phyloP scores from a whole-genome alignment of 2,113 vertebrate species.

The Trichomycterus rosablanca region DNA sequence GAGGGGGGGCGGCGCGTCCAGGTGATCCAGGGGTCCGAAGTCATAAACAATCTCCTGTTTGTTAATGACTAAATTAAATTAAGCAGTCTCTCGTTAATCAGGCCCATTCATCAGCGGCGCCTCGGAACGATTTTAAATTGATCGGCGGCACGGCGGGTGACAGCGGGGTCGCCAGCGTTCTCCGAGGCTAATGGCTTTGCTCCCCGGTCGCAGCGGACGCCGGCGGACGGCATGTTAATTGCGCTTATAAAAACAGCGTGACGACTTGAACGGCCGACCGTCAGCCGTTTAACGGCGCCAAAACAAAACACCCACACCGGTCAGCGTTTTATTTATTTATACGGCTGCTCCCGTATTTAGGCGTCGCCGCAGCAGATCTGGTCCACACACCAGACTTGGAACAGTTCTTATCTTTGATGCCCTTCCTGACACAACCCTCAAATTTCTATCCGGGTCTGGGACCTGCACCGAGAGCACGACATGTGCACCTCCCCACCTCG shows the following conservation, averaged over 20 bases:
- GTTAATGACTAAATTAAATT: slow-evolving; percentile 55
- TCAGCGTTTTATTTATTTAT: too few species aligned
- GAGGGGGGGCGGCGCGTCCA: slow-evolving; percentile 10
- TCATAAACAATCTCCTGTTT: slow-evolving; percentile 45
- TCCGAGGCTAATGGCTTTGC: slow-evolving; percentile 47
- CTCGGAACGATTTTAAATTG: slow-evolving; percentile 54
- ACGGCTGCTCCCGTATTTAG: too few species aligned
- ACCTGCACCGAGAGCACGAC: too few species aligned
- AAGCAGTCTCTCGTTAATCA: slow-evolving; percentile 52
- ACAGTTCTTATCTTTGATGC: too few species aligned
- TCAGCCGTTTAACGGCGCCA: too few species aligned
- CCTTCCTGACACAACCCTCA: too few species aligned
- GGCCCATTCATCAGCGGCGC: slow-evolving; percentile 49
- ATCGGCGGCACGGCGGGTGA: slow-evolving; percentile 45
- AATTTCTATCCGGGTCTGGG: too few species aligned
- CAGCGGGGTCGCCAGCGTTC: slow-evolving; percentile 39
- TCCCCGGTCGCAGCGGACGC: slow-evolving; percentile 36
- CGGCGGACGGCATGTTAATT: slow-evolving; percentile 44
- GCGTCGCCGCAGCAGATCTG: too few species aligned
- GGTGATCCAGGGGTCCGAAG: slow-evolving; percentile 21
- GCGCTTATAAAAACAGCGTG: slow-evolving; percentile 43
- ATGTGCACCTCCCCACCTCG: too few species aligned
- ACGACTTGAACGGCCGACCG: slow-evolving; percentile 18
- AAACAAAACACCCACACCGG: too few species aligned
- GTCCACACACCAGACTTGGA: too few species aligned